Evolutionary conservation across 2,113 vertebrate genomes (phyloP), one percentile per base, ranked within the genome.

Genomic region (Hippopotamus amphibius): DNA sequence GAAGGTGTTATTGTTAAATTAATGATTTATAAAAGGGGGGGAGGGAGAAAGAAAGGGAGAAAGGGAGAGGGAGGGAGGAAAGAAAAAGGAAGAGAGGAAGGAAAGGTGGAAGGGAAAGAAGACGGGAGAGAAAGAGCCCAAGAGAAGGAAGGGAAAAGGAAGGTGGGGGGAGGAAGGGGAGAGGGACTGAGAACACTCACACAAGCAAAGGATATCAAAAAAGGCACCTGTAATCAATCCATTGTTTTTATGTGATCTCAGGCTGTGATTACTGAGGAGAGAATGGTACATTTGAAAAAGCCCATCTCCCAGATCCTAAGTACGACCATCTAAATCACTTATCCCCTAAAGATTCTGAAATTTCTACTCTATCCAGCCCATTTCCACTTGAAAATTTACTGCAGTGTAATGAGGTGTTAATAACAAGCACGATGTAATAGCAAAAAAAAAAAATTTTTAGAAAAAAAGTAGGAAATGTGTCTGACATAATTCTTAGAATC

Each of bases 381-480:
- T 71, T 71, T 82, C 50, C 43, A 92, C 61, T 65, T 55, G 13
- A 71, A 92, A 90, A 93, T 53, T 79, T 79, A 94, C 74, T 71
- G 12, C 50, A 90, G 6, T 17, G 17, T 71, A 93, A 69, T 46
- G 30, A 95, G 22, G 74, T 15, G 9, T 83, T 87, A 74, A 41
- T 83, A 92, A 92, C 5, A 57, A 15, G 24, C 2, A 28, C 2
- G 26, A 41, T 14, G 81, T 3, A 85, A 43, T 90, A 55, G 11
- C 71, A 96, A 13, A 22, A 93, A 21, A 5, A 55, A 61, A 90
- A 87, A 41, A 50, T 6, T 81, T 80, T 61, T 69, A 59, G 59
- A 37, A 68, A 88, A 72, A 88, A 63, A 33, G n/a, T 7, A 84
- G 24, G 21, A 95, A 89, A 71, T 74, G 28, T 95, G 95, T 69